Evolutionary conservation across 1,140 invertebrate genomes (phyloP).

Genomic region (Dufourea novaeangliae): DNA sequence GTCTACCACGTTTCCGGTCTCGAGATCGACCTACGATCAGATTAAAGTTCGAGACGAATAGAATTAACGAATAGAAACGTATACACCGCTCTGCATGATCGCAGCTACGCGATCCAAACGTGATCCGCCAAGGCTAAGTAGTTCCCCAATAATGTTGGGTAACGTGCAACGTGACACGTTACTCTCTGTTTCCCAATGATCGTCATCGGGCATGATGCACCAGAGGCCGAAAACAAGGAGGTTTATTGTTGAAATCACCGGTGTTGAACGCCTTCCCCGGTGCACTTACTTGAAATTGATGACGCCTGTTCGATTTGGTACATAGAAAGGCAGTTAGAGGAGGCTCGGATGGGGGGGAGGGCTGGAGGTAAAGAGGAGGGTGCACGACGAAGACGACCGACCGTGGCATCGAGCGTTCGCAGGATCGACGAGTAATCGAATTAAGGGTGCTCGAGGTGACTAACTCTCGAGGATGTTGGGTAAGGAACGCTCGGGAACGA

Average conservation of each 20-base stretch:
- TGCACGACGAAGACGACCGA: constrained; percentile 11
- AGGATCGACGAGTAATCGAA: constrained; percentile 50
- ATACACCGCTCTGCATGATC: too few relatives aligned
- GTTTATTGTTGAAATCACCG: constrained; percentile 39
- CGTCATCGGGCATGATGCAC: background rate
- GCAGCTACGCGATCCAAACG: too few relatives aligned
- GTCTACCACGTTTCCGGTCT: background rate
- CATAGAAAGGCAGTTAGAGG: constrained; percentile 47
- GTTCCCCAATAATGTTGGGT: too few relatives aligned
- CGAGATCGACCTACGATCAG: too few relatives aligned
- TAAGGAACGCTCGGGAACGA: constrained; percentile 33
- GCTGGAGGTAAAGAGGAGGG: background rate
- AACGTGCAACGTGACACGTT: background rate
- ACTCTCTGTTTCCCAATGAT: background rate
- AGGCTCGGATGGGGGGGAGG: background rate
- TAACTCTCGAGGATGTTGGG: constrained; percentile 20
- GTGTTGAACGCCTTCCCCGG: constrained; percentile 17
- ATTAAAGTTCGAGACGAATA: too few relatives aligned
- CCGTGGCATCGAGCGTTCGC: constrained; percentile 19
- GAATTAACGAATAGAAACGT: too few relatives aligned
- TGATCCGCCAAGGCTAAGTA: too few relatives aligned
- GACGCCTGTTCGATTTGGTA: constrained; percentile 50
- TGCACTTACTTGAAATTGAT: constrained; percentile 51
- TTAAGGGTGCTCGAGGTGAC: constrained; percentile 40
- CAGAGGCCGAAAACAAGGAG: constrained; percentile 24